Percentiles rank a stretch among this genome's conserved stretches.
phyloP scores from a whole-genome alignment of 2,797 vertebrate genomes.

The Sebastes matsubarae region DNA sequence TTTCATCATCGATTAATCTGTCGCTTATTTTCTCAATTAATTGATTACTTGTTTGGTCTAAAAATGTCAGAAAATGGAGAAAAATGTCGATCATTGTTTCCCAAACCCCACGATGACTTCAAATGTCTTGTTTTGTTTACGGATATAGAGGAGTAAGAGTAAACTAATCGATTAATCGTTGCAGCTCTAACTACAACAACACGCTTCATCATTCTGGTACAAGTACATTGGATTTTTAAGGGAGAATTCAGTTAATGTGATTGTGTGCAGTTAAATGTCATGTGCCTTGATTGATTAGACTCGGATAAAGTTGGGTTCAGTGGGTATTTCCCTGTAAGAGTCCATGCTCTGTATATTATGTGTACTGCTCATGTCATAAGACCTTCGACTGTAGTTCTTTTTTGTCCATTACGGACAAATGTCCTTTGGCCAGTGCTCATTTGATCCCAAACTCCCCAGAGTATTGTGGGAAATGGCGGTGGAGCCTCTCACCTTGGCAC shows the following conservation, averaged over 20 bases:
- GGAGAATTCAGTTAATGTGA: conserved; percentile 7
- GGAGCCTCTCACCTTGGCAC: conserved; percentile 78
- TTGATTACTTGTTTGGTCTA: too few relatives aligned
- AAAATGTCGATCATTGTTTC: too few relatives aligned
- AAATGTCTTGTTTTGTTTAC: too few relatives aligned
- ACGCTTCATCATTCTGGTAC: neutral
- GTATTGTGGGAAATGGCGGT: conserved; percentile 76
- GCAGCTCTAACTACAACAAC: neutral
- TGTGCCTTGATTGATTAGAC: conserved; percentile 43
- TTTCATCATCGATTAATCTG: too few relatives aligned
- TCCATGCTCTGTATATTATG: conserved; percentile 26
- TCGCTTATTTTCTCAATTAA: too few relatives aligned
- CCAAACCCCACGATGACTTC: too few relatives aligned
- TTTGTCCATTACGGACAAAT: conserved; percentile 45
- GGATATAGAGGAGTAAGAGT: too few relatives aligned
- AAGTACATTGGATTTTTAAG: conserved; percentile 6
- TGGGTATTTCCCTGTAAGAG: conserved; percentile 34
- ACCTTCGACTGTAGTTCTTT: conserved; percentile 31
- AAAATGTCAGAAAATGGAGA: too few relatives aligned
- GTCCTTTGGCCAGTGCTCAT: conserved; percentile 47
- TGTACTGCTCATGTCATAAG: conserved; percentile 33
- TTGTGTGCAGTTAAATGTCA: conserved; percentile 33
- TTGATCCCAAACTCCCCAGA: conserved; percentile 68
- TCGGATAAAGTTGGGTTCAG: conserved; percentile 10
- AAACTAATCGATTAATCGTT: too few relatives aligned